Evolutionary conservation across 2,113 vertebrate genomes (phyloP).

Genomic region (Semicossyphus pulcher): DNA sequence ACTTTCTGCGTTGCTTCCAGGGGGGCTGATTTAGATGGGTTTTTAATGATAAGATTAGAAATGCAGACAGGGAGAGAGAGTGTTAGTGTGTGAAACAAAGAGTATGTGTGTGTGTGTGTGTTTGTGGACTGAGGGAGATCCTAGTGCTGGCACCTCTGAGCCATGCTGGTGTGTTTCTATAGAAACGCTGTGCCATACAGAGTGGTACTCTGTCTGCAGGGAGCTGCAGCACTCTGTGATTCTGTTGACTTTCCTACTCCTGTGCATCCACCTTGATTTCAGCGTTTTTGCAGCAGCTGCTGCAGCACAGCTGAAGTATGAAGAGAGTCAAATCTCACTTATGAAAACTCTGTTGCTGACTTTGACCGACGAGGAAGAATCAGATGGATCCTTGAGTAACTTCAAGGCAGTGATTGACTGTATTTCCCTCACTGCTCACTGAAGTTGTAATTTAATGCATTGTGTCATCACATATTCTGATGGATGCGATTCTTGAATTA

Average conservation of each 20-base stretch:
- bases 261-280: slow-evolving; percentile 32
- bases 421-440: background rate
- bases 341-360: background rate
- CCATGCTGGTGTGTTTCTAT: slow-evolving; percentile 73
- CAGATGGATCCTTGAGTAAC: background rate
- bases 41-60: slow-evolving; percentile 33
- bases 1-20: slow-evolving; percentile 45
- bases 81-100: slow-evolving; percentile 16
- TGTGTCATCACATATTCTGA: background rate
- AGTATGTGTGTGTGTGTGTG: slow-evolving; percentile 18
- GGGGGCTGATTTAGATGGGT: background rate
- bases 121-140: slow-evolving; percentile 20
- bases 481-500: slow-evolving; percentile 2
- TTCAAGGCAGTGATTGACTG: background rate
- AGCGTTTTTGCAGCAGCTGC: slow-evolving; percentile 2
- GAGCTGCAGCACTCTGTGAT: slow-evolving; percentile 31
- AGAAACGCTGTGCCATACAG: slow-evolving; percentile 59
- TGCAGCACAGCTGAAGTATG: background rate
- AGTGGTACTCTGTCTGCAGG: slow-evolving; percentile 53
- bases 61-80: background rate
- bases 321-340: background rate
- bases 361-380: background rate
- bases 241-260: slow-evolving; percentile 33
- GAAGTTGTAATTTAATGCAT: background rate
- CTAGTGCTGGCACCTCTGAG: slow-evolving; percentile 44